phyloP scores from a whole-genome alignment of 2,797 vertebrate genomes.

The Cyprinodon diabolis region DNA sequence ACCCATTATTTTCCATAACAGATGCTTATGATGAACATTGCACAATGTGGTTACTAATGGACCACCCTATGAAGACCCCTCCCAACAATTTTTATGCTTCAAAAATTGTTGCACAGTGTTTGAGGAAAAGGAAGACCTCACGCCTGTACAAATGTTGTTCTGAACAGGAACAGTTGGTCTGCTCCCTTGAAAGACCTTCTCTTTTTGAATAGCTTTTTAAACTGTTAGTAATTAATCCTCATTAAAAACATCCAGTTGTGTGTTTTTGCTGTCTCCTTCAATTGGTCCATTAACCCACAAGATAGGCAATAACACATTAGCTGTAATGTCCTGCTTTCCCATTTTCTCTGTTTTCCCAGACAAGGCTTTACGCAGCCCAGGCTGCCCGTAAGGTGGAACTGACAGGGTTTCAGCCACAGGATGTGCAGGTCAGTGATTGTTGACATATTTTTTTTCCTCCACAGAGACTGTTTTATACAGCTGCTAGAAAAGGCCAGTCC shows the following conservation, averaged over 20 bases:
- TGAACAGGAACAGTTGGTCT: no score
- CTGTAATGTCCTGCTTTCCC: slow-evolving; percentile 44
- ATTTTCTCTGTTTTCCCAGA: slow-evolving; percentile 78
- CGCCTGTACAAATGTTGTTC: no score
- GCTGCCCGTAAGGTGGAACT: slow-evolving; percentile 84
- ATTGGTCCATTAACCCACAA: not conserved
- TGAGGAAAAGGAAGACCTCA: no score
- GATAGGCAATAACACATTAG: slow-evolving; percentile 15
- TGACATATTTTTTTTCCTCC: slow-evolving; percentile 57
- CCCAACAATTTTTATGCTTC: no score
- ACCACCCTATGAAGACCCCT: no score
- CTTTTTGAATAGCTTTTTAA: not conserved
- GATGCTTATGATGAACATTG: no score
- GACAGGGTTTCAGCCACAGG: slow-evolving; percentile 79
- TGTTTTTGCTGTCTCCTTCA: no score
- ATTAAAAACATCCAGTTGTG: not conserved
- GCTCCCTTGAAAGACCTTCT: not conserved
- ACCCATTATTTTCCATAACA: no score
- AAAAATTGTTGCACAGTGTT: no score
- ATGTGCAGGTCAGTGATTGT: slow-evolving; percentile 87
- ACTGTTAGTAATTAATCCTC: not conserved
- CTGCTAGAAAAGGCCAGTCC: slow-evolving; percentile 51
- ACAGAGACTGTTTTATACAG: slow-evolving; percentile 65
- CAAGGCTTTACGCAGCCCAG: slow-evolving; percentile 90
- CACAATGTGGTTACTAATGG: no score